phyloP scores from a whole-genome alignment of 1,140 invertebrate species.

The Bombus difficillimus region DNA sequence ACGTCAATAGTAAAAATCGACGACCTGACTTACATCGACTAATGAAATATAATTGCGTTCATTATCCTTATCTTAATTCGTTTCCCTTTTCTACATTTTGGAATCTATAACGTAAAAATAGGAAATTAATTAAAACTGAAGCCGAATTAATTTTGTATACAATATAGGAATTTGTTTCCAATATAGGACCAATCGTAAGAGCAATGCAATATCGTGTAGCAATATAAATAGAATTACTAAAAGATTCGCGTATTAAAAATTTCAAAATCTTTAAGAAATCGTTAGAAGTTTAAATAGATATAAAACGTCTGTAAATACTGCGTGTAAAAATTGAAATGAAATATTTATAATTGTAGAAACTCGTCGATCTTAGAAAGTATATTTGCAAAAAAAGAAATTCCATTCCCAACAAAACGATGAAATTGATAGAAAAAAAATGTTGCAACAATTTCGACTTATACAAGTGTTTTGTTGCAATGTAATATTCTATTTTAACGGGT shows the following conservation, averaged over 20 bases:
- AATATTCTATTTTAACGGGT: slow-evolving; percentile 20
- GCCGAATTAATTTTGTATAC: neutral
- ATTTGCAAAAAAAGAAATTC: neutral
- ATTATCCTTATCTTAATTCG: too few relatives aligned
- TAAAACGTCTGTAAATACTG: neutral
- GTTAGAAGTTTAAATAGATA: neutral
- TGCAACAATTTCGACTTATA: neutral
- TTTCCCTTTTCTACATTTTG: too few relatives aligned
- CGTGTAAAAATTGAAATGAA: neutral
- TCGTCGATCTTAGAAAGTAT: neutral
- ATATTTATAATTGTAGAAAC: neutral
- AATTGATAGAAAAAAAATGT: too few relatives aligned
- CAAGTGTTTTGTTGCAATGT: neutral
- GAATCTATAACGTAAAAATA: neutral
- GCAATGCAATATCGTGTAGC: neutral
- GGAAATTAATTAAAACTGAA: neutral
- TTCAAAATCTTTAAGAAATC: neutral
- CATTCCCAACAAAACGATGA: neutral
- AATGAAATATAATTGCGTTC: too few relatives aligned
- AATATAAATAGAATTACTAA: neutral
- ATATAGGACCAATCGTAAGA: neutral
- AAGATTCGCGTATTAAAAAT: neutral
- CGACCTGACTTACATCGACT: too few relatives aligned
- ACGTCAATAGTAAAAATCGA: too few relatives aligned
- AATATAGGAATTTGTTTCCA: too few relatives aligned